Evolutionary conservation across 1,140 invertebrate species (phyloP).

Genomic region (Coelopa frigida): DNA sequence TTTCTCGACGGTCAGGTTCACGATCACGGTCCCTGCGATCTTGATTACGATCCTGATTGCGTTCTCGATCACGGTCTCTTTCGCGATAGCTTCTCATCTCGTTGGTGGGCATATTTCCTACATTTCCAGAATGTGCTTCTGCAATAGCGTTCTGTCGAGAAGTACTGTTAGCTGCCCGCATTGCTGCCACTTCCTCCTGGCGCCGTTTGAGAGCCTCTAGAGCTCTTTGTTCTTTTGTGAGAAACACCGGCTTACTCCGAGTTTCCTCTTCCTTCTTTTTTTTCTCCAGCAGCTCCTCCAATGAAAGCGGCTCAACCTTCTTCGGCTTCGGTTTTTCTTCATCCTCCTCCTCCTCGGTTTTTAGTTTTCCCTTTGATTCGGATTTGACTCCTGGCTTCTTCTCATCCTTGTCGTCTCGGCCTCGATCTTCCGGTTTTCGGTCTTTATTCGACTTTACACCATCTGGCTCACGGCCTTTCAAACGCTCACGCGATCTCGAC

Average conservation of each 20-base stretch:
- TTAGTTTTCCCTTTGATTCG: conserved; percentile 15
- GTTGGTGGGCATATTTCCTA: conserved; percentile 9
- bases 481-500: conserved; percentile 7
- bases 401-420: conserved; percentile 5
- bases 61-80: conserved; percentile 17
- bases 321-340: conserved; percentile 43
- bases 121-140: conserved; percentile 16
- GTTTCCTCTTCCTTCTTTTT: conserved; percentile 95
- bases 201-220: conserved; percentile 80
- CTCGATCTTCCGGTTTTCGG: conserved; percentile 9
- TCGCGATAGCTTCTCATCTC: conserved; percentile 15
- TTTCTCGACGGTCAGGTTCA: conserved; percentile 33
- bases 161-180: conserved; percentile 45
- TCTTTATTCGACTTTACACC: conserved; percentile 17
- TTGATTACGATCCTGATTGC: conserved; percentile 16
- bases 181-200: conserved; percentile 74
- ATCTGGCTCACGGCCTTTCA: conserved; percentile 23
- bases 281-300: conserved; percentile 93
- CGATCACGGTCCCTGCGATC: conserved; percentile 25
- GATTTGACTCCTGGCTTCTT: neutral
- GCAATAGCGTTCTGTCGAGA: conserved; percentile 19
- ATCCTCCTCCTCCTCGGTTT: conserved; percentile 42
- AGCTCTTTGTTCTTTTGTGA: conserved; percentile 91
- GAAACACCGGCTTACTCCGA: conserved; percentile 89
- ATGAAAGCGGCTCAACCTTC: conserved; percentile 85